Conservation (phyloP, 2,113 vertebrate genomes). For the Nothocercus nigrocapillus region DNA sequence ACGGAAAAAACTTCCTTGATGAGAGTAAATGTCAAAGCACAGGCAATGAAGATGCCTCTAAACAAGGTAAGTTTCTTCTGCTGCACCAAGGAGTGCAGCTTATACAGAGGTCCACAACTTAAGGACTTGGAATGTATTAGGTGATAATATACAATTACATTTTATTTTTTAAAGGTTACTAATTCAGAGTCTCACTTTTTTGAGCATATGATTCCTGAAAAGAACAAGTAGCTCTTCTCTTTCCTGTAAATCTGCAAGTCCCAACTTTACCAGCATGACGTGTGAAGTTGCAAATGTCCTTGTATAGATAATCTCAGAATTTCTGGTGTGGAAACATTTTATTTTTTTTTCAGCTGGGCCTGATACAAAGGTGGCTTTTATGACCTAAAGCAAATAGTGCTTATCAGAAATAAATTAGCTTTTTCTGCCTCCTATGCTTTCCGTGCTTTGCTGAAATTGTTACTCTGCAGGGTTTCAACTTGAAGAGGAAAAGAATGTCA, state of each 20-base stretch:
- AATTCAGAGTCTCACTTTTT: not conserved
- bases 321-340: not conserved
- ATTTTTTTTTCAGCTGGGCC: not conserved
- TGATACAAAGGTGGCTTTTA: not conserved
- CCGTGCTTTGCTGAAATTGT: not conserved
- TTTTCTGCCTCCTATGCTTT: not conserved
- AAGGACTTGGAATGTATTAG: not conserved
- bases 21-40: not conserved
- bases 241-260: not conserved
- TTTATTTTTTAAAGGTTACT: not conserved
- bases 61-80: not conserved
- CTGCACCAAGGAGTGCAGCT: not conserved
- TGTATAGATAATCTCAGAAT: not conserved
- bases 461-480: not conserved
- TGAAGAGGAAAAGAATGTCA: constrained; percentile 20
- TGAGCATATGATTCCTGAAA: not conserved
- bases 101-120: not conserved
- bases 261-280: not conserved
- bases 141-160: not conserved
- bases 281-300: not conserved
- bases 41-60: not conserved
- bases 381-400: not conserved
- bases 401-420: not conserved
- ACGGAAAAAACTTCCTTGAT: not conserved
- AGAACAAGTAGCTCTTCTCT: not conserved